These are phyloP conservation scores for Sussaba pulchella DNA, from an alignment of 2,888 invertebrate genomes.

Conservation along the genomic window DNA sequence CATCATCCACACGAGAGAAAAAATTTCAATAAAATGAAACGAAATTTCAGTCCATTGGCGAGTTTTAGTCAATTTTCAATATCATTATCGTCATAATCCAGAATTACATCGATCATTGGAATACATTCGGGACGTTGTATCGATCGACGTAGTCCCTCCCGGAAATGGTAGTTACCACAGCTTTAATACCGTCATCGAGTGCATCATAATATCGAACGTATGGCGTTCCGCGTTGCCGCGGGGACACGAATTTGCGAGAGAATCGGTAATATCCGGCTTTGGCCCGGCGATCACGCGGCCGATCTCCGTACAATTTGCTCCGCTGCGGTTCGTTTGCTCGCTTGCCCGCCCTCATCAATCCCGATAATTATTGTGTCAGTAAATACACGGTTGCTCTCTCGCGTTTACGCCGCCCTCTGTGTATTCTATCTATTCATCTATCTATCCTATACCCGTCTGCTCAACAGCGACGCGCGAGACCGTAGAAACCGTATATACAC, in stretches of 20 bases:
- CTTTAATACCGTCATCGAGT: constrained; percentile 1
- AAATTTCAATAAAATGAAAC: too few species aligned
- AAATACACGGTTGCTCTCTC: constrained; percentile 78
- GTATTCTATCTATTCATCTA: constrained; percentile 29
- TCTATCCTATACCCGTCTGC: constrained; percentile 43
- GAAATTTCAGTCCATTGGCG: not conserved
- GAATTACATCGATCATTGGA: not conserved
- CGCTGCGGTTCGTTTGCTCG: constrained; percentile 81
- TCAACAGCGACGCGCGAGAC: constrained; percentile 47
- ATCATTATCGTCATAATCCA: not conserved
- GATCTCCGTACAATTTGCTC: constrained; percentile 79
- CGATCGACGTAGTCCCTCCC: not conserved
- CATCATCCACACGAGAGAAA: too few species aligned
- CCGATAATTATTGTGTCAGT: constrained; percentile 83
- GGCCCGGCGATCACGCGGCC: constrained; percentile 4
- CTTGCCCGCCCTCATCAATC: constrained; percentile 79
- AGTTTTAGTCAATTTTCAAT: not conserved
- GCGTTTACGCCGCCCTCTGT: constrained; percentile 47
- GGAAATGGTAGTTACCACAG: constrained; percentile 29
- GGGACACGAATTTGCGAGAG: constrained; percentile 11
- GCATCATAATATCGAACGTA: not conserved
- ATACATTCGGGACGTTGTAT: not conserved
- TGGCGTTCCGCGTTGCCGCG: not conserved
- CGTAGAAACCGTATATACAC: constrained; percentile 62
- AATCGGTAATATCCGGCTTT: constrained; percentile 26